Base-by-base conservation (phyloP, 2,113 vertebrate genomes). In the Poecilia latipinna region DNA sequence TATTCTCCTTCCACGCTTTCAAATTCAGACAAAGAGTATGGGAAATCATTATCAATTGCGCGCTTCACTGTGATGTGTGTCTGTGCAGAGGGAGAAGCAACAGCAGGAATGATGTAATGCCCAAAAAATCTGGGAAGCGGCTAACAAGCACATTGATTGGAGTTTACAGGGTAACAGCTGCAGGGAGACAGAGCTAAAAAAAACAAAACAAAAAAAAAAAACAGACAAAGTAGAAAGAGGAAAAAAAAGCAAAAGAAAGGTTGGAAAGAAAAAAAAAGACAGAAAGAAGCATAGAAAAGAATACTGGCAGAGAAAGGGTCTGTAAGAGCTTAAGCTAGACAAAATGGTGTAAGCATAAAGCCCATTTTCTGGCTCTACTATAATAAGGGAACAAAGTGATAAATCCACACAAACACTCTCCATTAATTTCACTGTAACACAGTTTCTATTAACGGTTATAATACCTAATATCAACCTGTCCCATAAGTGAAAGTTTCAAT, bases 141-240 rank as follows among this genome's bases (percentile, higher is more conserved):
- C 74, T 86, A 89, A 86, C 73, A 88, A 92, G 86, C 77, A 54
- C 80, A 85, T 73, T 82, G 82, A 89, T 89, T 84, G 85, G 66
- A 78, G 68, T 79, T 78, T 61, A 35, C 61, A 68, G 57, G 71
- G 72, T 12, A 85, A 84, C 69, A 75, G 85, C 35, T 73, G 73
- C 4, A 62, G 71, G 57, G 29, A 75, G 60, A 51, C 68, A 64
- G 35, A 72, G 37, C 72, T 32, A 31, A 24, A 39, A 65, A 35
- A 33, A 33, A 6, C 29, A 33, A 33, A 33, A 1, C 26, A 26
- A 26, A 26, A 26, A 26, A 26, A 26, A 33, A n/a, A 1, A 11
- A 6, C 24, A 22, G 51, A 74, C 15, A 71, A 8, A 68, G 63
- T n/a, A 48, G 48, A 68, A 17, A 51, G 73, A 61, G 10, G 33